Conservation (phyloP, 1,140 invertebrate species). For the Hypothenemus hampei region DNA sequence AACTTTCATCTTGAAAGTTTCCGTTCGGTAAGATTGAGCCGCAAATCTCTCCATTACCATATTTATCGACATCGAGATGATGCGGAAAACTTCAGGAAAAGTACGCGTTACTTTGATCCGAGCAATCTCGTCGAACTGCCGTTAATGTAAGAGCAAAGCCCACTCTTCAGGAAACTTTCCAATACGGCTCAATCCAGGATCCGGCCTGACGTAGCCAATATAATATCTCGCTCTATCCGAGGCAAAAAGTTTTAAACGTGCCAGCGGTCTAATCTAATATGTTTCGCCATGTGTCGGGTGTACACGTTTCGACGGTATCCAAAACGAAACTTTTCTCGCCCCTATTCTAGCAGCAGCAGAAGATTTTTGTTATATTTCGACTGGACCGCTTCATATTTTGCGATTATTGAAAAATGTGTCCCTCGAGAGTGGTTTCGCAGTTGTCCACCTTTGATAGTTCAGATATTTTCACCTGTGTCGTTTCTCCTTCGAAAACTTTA, state of each 20-base stretch:
- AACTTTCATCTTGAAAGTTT: slow-evolving; percentile 14
- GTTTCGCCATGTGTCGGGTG: slow-evolving; percentile 26
- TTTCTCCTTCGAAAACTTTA: background rate
- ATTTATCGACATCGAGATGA: slow-evolving; percentile 36
- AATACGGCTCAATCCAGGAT: slow-evolving; percentile 33
- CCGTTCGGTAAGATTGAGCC: slow-evolving; percentile 9
- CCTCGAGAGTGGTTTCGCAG: background rate
- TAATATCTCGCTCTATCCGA: slow-evolving; percentile 24
- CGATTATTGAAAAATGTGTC: slow-evolving; percentile 12
- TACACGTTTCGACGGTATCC: background rate
- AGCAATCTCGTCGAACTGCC: slow-evolving; percentile 34
- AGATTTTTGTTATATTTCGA: slow-evolving; percentile 3
- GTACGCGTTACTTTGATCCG: slow-evolving; percentile 29
- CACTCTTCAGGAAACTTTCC: slow-evolving; percentile 31
- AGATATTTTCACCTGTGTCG: background rate
- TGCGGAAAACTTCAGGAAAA: slow-evolving; percentile 29
- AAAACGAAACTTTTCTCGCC: slow-evolving; percentile 1
- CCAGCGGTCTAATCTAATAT: slow-evolving; percentile 32
- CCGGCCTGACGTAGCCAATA: slow-evolving; percentile 19
- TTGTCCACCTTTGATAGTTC: background rate
- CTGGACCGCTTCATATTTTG: background rate
- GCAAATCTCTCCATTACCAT: slow-evolving; percentile 34
- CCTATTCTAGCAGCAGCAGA: background rate
- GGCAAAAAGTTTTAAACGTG: slow-evolving; percentile 30
- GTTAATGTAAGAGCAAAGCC: slow-evolving; percentile 36